Base-by-base conservation (phyloP, 2,888 invertebrate species). In the Drosophila niveifrons region DNA sequence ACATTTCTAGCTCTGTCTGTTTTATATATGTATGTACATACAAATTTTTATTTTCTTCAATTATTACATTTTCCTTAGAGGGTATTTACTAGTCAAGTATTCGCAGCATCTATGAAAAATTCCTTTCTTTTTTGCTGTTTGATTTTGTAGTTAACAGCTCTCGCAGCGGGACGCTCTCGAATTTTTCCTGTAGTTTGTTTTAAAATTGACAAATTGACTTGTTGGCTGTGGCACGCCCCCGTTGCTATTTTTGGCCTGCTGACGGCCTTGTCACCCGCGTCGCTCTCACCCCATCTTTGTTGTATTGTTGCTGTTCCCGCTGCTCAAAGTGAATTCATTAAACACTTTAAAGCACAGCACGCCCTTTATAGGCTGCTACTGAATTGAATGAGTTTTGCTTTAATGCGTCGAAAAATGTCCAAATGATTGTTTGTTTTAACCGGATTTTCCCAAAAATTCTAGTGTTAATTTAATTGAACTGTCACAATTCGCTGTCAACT, bases 151-250 rank as follows among this genome's bases (percentile, higher is more conserved):
- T 67, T 50, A 43, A 64, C 72, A 57, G 58, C 53, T 53, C 62
- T 58, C 70, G n/a, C 70, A 59, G 66, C 67, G 62, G 63, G 57
- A 55, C 15, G 66, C 52, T 63, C 64, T 63, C 66, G 61, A 57
- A 57, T 39, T 63, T 51, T 34, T 51, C 43, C 23, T 52, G 68
- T 80, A 80, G 80, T 80, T 80, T 80, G 77, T 82, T 80, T 82
- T 70, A 79, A 73, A 82, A 82, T 80, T 79, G 82, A 82, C 79
- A 79, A 79, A 79, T 79, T 82, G 82, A 82, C 82, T 79, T 79
- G 82, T 82, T 79, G 79, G 68, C 75, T 46, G 28, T 55, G 70
- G 31, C 78, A 46, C 63, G 66, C 71, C 71, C 59, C 58, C 66
- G 59, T 50, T 72, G 79, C 75, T 71, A 66, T 73, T 70, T 78